Base-by-base conservation (phyloP, 2,113 vertebrate genomes). In the Scalopus aquaticus region DNA sequence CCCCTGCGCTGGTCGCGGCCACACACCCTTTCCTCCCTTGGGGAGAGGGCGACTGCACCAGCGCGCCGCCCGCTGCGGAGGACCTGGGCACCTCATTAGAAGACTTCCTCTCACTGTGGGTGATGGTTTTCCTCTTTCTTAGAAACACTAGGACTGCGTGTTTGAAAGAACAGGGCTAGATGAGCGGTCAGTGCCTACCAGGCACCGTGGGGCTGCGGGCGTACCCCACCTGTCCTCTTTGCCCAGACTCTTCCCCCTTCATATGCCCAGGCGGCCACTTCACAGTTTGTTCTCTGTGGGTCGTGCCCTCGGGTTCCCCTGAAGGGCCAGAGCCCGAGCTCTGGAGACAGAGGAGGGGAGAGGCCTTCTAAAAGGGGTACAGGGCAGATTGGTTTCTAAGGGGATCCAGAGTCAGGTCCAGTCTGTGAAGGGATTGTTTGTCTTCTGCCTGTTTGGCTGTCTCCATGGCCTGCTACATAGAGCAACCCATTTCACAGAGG, bases 41-140 rank as follows among this genome's bases (percentile, higher is more conserved):
- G 49, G 16, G 49, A 51, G 49, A 51, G 49, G 46, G 49, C 46
- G 46, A 12, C 8, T 8, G 46, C 46, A 8, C 46, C 46, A 2
- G 46, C 7, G 46, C 46, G 44, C 46, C 46, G 11, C 46, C 46
- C 11, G 46, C 46, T 12, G 46, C 54, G 54, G 54, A 9, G 49
- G 8, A 15, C 51, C n/a, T 16, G 0, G 56, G 44, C 83, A 44
- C 20, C 62, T 58, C 44, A 42, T 54, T 39, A 20, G 81, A 78
- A 51, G 74, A 73, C 93, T 88, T 90, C 86, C 89, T 89, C n/a
- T 30, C 35, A 30, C 51, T 24, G 51, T n/a, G n/a, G 56, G 82
- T n/a, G 26, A 58, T 10, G 72, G 72, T 62, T 90, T 89, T 67
- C 39, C 58, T 84, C 62, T 94, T 96, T 94, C 95, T 85, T 92